These are phyloP conservation scores for Clarias batrachus DNA, from an alignment of 2,113 vertebrate species.

Conservation along the genomic window DNA sequence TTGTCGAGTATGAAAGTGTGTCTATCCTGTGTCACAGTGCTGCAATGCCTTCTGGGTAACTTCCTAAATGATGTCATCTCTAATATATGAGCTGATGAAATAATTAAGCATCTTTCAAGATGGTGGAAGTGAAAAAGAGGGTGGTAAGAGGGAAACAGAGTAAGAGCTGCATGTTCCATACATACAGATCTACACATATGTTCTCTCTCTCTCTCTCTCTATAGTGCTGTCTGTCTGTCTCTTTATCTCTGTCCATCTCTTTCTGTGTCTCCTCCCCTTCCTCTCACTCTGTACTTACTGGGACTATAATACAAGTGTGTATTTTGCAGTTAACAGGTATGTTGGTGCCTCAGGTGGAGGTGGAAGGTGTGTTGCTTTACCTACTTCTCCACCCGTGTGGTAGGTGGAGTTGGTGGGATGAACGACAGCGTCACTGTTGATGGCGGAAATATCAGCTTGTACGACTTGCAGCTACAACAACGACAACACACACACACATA, in stretches of 20 bases:
- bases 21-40: not conserved
- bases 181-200: not conserved
- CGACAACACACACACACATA: slow-evolving; percentile 58
- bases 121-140: not conserved
- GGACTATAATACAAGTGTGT: not conserved
- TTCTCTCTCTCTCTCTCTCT: not conserved
- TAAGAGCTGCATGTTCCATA: not conserved
- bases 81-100: not conserved
- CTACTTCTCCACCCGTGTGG: slow-evolving; percentile 99
- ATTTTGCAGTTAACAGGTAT: not conserved
- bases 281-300: not conserved
- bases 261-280: too few relatives aligned
- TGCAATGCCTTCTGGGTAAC: not conserved
- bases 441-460: slow-evolving; percentile 98
- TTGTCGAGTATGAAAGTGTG: not conserved
- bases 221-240: too few relatives aligned
- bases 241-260: too few relatives aligned
- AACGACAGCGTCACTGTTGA: slow-evolving; percentile 98
- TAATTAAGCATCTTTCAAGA: not conserved
- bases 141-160: not conserved
- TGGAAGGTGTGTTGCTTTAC: slow-evolving; percentile 84
- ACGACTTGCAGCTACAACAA: slow-evolving; percentile 98
- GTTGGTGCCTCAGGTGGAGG: slow-evolving; percentile 30
- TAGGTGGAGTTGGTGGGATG: slow-evolving; percentile 99
- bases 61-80: not conserved